Percentiles rank a stretch among this genome's conserved stretches.
Evolutionary conservation across 2,888 invertebrate species (phyloP).

Genomic region (Tortricodes alternella): DNA sequence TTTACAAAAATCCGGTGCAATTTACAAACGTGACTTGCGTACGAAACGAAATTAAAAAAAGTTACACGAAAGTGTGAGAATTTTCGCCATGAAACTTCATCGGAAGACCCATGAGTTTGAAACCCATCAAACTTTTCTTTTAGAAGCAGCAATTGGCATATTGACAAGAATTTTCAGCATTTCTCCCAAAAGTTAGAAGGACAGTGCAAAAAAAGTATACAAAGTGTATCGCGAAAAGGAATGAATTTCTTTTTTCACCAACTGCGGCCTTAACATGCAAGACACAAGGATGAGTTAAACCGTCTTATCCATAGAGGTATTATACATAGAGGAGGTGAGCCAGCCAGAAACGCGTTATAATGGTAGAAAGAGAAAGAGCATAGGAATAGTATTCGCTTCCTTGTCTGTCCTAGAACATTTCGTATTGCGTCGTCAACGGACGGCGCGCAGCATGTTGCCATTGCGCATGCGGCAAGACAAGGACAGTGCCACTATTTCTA

Average conservation of each 20-base stretch:
- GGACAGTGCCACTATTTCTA: no score
- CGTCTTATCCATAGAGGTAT: no score
- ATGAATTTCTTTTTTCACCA: background rate
- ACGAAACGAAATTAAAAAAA: conserved; percentile 25
- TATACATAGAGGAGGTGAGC: no score
- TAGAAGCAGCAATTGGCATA: background rate
- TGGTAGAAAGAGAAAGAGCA: no score
- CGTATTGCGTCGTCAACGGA: no score
- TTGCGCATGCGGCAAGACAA: no score
- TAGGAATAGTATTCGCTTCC: no score
- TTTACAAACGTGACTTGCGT: conserved; percentile 25
- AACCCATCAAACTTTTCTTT: conserved; percentile 12
- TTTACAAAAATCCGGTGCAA: conserved; percentile 2
- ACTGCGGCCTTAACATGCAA: background rate
- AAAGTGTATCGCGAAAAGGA: background rate
- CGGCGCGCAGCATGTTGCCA: no score
- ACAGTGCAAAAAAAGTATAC: background rate
- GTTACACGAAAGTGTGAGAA: conserved; percentile 12
- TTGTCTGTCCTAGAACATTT: no score
- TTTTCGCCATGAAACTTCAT: conserved; percentile 4
- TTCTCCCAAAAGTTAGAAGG: conserved; percentile 3
- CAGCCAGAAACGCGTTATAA: no score
- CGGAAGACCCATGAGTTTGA: conserved; percentile 8
- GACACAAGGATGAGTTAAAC: no score
- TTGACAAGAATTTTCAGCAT: conserved; percentile 5